Base-by-base conservation (phyloP, 2,113 vertebrate genomes). In the Epinephelus lanceolatus region DNA sequence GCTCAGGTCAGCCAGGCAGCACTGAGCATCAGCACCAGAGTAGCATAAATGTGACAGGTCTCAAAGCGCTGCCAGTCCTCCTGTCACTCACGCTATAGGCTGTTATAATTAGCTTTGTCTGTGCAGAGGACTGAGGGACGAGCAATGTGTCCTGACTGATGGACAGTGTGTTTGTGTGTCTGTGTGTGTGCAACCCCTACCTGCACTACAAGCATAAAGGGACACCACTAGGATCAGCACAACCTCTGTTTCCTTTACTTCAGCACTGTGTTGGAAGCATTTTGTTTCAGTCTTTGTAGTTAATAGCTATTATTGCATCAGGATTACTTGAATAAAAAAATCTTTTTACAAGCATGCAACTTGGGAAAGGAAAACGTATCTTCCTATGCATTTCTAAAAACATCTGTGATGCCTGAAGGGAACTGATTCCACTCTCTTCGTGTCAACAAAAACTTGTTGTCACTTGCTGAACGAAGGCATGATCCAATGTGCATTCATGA, bases 41-140 rank as follows among this genome's bases (percentile, higher is more conserved):
- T n/a, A 76, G 87, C 63, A 77, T 42, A 84, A 87, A 67, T 5
- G 81, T 86, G 78, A 83, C 68, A 78, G 60, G 52, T 90, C 78
- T 84, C 84, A 59, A 71, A 83, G 81, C 23, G 30, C 60, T 76
- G 81, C 57, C 68, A 11, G 75, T 78, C 47, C 70, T 59, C 52
- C 71, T 65, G 83, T 76, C 83, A 79, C 57, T 90, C 76, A 72
- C 74, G 51, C 73, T 55, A 19, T 19, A 68, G 27, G 45, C 17
- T 2, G 76, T 55, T 91, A 91, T 82, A 80, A 87, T 92, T 89
- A 91, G 78, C 68, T 78, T 45, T 51, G 56, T 73, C 63, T 30
- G 60, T 51, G 49, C 47, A 21, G 14, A 79, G 66, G 56, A 86
- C 69, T 51, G 53, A 88, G 17, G 56, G 63, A 7, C 4, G 14